phyloP scores from a whole-genome alignment of 1,140 invertebrate genomes.

The Drosophila sucinea region DNA sequence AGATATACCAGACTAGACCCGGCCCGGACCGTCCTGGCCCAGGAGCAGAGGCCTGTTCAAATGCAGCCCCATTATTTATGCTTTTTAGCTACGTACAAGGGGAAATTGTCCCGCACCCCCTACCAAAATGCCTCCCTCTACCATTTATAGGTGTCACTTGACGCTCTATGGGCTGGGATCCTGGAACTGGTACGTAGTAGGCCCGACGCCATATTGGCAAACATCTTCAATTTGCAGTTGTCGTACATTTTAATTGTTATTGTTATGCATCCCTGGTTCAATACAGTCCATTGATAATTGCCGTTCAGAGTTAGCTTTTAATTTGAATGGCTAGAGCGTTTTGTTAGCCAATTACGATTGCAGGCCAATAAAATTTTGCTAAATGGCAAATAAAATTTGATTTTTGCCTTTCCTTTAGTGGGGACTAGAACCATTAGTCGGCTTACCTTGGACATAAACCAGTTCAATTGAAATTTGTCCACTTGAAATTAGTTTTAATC shows the following conservation, averaged over 20 bases:
- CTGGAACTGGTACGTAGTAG: conserved; percentile 4
- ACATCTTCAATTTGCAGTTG: conserved; percentile 79
- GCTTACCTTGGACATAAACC: not conserved
- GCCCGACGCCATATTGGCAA: conserved; percentile 48
- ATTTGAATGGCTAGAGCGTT: conserved; percentile 45
- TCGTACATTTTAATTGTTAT: conserved; percentile 80
- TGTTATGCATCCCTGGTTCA: conserved; percentile 65
- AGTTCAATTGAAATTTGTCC: not conserved
- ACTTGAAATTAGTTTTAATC: not conserved
- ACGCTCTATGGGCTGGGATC: not conserved
- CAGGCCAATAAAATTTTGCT: conserved; percentile 36
- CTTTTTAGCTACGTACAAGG: conserved; percentile 64
- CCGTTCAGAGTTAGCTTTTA: conserved; percentile 49
- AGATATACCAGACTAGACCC: conserved; percentile 3
- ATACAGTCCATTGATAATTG: conserved; percentile 53
- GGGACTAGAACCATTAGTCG: not conserved
- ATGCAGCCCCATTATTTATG: conserved; percentile 71
- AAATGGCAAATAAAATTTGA: conserved; percentile 1
- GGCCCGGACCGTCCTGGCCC: not conserved
- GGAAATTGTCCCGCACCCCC: conserved; percentile 38
- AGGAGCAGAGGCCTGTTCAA: conserved; percentile 21
- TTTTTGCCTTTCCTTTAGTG: conserved; percentile 4
- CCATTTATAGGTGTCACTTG: conserved; percentile 27
- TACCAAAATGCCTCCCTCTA: not conserved
- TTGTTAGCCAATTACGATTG: conserved; percentile 48